phyloP scores from a whole-genome alignment of 30 jellyfish, hydroid and myxozoan species.

The Hydra vulgaris region DNA sequence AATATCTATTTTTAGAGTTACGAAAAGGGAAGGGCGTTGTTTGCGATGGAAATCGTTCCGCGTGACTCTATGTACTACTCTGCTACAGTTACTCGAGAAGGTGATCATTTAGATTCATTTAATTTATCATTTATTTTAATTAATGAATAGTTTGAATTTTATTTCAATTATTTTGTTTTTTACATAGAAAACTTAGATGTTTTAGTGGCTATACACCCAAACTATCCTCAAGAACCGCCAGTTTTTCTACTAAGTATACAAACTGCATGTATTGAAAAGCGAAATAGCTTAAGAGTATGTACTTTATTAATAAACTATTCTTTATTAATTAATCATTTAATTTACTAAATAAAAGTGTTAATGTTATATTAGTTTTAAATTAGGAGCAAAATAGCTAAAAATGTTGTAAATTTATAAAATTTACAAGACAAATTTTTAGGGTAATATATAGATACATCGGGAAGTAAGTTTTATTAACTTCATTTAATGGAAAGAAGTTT shows the following conservation, averaged over 20 bases:
- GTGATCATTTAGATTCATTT: neutral
- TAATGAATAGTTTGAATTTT: neutral
- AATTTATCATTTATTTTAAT: neutral
- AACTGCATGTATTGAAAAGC: neutral
- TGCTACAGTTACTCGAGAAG: slow-evolving; percentile 1
- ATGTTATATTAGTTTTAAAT: too few species aligned
- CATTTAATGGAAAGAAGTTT: neutral
- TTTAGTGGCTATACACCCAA: slow-evolving; percentile 35
- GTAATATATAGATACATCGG: too few species aligned
- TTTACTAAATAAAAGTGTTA: too few species aligned
- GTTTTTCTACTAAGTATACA: slow-evolving; percentile 21
- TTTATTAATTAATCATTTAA: neutral
- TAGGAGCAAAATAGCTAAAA: too few species aligned
- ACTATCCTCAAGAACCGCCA: slow-evolving; percentile 66
- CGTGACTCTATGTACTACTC: neutral
- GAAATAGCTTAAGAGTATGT: neutral
- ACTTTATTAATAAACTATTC: neutral
- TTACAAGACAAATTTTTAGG: too few species aligned
- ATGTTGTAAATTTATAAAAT: too few species aligned
- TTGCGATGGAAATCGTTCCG: neutral
- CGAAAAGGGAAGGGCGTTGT: neutral
- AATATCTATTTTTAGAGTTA: neutral
- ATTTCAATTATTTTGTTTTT: neutral
- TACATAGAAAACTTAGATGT: slow-evolving; percentile 43
- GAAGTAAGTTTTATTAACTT: too few species aligned